Conservation (phyloP, 2,888 invertebrate species). For the Leptura quadrifasciata region DNA sequence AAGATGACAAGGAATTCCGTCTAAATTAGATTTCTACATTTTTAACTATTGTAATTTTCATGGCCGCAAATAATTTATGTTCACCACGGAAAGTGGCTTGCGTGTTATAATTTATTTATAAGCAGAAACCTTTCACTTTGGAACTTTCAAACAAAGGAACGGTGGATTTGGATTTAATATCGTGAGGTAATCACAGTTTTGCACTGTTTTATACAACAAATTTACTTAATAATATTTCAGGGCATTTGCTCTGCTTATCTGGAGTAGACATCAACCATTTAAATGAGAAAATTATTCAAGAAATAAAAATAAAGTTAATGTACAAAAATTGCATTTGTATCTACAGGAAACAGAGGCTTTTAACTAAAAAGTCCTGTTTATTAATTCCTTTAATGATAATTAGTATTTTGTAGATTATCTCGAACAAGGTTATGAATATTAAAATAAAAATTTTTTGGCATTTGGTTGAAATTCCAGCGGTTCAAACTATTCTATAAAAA, state of each 20-base stretch:
- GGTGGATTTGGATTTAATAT: neutral
- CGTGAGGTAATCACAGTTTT: neutral
- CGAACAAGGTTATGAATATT: no score
- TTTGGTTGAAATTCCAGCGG: no score
- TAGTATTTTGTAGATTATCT: neutral
- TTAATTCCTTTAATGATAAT: neutral
- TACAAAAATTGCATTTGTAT: neutral
- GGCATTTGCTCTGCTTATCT: neutral
- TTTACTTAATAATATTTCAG: constrained; percentile 3
- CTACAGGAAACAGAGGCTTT: no score
- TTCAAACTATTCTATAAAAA: no score
- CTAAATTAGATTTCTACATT: neutral
- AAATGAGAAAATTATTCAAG: neutral
- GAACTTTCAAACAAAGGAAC: constrained; percentile 10
- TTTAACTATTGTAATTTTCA: constrained; percentile 2
- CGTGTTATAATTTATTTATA: constrained; percentile 11
- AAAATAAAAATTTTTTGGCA: no score
- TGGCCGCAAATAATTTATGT: neutral
- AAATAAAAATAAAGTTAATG: neutral
- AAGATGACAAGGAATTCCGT: neutral
- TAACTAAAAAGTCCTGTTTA: neutral
- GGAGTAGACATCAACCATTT: neutral
- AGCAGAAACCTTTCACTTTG: constrained; percentile 8
- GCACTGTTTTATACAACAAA: neutral
- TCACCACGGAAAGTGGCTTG: neutral